These are phyloP conservation scores for Dolichotis patagonum DNA, from an alignment of 2,113 vertebrate genomes.

Conservation along the genomic window DNA sequence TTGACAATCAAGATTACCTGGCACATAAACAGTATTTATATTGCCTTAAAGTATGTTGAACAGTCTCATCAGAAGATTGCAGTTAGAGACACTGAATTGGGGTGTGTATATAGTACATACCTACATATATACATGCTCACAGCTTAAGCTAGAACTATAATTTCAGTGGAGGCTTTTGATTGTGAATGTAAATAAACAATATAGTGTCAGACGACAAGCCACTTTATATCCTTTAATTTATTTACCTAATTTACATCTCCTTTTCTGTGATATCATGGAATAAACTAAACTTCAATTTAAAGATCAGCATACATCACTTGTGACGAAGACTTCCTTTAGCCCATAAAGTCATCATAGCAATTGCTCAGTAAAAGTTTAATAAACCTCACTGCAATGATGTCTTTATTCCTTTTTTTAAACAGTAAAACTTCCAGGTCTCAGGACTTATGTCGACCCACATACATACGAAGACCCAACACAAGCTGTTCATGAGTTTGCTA, in stretches of 20 bases:
- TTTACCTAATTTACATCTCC: neutral
- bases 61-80: neutral
- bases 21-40: neutral
- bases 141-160: neutral
- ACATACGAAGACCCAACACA: conserved; percentile 98
- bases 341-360: neutral
- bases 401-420: conserved; percentile 71
- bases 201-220: neutral
- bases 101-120: neutral
- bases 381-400: conserved; percentile 36
- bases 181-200: neutral
- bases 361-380: neutral
- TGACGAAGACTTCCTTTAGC: neutral
- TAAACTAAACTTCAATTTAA: neutral
- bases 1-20: neutral
- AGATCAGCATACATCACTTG: neutral
- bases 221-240: neutral
- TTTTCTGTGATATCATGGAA: neutral
- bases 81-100: neutral
- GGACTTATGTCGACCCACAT: conserved; percentile 97
- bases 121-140: neutral
- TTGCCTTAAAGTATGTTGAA: neutral
- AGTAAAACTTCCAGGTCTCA: conserved; percentile 97
- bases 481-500: conserved; percentile 97
- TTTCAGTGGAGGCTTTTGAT: neutral